These are phyloP conservation scores for Morpho deidamia DNA, from an alignment of 2,888 invertebrate species.

Conservation along the genomic window DNA sequence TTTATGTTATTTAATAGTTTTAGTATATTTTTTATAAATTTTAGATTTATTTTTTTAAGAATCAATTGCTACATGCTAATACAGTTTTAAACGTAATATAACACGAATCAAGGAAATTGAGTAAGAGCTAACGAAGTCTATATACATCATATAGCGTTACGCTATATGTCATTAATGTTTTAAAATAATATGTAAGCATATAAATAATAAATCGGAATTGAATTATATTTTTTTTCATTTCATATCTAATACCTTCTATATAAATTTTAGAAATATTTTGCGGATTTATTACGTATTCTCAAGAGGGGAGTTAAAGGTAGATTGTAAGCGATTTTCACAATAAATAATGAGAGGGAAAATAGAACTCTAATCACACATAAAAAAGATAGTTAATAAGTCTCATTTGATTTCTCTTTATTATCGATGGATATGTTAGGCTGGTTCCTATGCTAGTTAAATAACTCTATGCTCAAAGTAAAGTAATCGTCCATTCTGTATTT, in stretches of 20 bases:
- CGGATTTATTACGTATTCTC: too few relatives aligned
- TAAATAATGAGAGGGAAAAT: too few relatives aligned
- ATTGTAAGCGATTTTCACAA: too few relatives aligned
- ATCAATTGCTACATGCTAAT: constrained; percentile 25
- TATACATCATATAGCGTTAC: constrained; percentile 39
- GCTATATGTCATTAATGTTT: constrained; percentile 54
- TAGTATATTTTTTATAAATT: constrained; percentile 28
- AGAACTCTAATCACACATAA: too few relatives aligned
- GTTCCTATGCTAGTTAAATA: too few relatives aligned
- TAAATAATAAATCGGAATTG: constrained; percentile 66
- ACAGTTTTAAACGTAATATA: constrained; percentile 15
- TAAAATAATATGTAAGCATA: constrained; percentile 56
- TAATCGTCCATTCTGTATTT: too few relatives aligned
- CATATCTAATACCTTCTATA: not conserved
- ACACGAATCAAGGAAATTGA: constrained; percentile 30
- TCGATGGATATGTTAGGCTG: too few relatives aligned
- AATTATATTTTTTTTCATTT: constrained; percentile 43
- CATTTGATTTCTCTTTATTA: too few relatives aligned
- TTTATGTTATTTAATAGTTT: constrained; percentile 40
- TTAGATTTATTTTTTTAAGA: constrained; percentile 26
- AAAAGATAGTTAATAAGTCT: too few relatives aligned
- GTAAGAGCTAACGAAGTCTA: constrained; percentile 28
- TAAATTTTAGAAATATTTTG: too few relatives aligned
- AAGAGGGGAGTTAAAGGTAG: too few relatives aligned
- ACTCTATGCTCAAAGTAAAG: too few relatives aligned